Evolutionary conservation across 1,140 invertebrate genomes (phyloP).

Genomic region (Forficula auricularia): DNA sequence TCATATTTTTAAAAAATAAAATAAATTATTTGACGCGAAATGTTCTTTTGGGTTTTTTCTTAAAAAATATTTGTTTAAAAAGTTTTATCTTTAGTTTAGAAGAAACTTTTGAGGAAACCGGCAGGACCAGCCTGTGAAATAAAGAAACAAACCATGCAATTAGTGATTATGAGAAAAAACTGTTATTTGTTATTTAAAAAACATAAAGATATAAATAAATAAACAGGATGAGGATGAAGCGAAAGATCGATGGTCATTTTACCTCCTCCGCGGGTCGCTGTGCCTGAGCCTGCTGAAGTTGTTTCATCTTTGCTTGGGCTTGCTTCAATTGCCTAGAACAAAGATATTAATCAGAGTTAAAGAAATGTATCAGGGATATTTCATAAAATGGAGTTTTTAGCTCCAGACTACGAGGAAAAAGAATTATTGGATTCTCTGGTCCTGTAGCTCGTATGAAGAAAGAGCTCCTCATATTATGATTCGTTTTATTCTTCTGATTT

Average conservation of each 20-base stretch:
- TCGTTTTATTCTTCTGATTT: too few relatives aligned
- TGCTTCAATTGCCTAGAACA: slow-evolving; percentile 61
- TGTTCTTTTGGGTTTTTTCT: neutral
- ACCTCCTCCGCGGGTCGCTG: slow-evolving; percentile 35
- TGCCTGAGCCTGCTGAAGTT: slow-evolving; percentile 35
- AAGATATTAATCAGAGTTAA: slow-evolving; percentile 9
- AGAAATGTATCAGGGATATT: too few relatives aligned
- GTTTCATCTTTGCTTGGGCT: slow-evolving; percentile 67
- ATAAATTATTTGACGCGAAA: too few relatives aligned
- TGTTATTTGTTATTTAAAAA: neutral
- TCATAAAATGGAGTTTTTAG: too few relatives aligned
- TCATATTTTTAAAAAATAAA: too few relatives aligned
- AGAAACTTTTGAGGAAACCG: slow-evolving; percentile 27
- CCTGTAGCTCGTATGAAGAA: too few relatives aligned
- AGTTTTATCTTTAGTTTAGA: too few relatives aligned
- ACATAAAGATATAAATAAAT: slow-evolving; percentile 9
- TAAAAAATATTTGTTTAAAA: slow-evolving; percentile 11
- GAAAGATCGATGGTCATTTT: neutral
- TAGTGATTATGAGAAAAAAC: slow-evolving; percentile 20
- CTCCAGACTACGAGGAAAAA: too few relatives aligned
- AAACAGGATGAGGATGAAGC: slow-evolving; percentile 8
- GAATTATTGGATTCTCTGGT: too few relatives aligned
- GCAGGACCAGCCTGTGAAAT: slow-evolving; percentile 21
- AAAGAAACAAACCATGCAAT: slow-evolving; percentile 9
- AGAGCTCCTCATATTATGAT: too few relatives aligned